Base-by-base conservation (phyloP, 2,888 invertebrate species). In the Vanessa cardui region DNA sequence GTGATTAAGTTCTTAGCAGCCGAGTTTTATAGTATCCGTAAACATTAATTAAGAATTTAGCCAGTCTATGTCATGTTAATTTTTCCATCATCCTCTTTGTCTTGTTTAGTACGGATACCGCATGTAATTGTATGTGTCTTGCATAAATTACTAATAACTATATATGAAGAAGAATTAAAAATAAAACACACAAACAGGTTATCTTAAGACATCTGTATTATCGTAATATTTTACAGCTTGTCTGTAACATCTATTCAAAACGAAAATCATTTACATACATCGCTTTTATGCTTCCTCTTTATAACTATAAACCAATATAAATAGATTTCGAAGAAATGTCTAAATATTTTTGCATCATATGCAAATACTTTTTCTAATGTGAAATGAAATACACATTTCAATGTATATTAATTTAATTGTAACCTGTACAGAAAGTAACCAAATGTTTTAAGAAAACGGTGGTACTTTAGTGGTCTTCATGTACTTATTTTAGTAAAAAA, bases 121-220 rank as follows among this genome's bases (percentile, higher is more conserved):
- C 9, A 2, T 39, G 26, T 26, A 26, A 1, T 39, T 2, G 33
- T 39, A 12, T 12, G 39, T 4, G 9, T 9, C 8, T 1, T 47
- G 18, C 6, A n/a, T n/a, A 18, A 31, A 59, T 21, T 9, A 9
- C 12, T 2, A 7, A 2, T 39, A 47, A 31, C 16, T 31, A 20
- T 46, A n/a, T 18, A 8, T 16, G 16, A n/a, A 18, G 33, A 1
- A 18, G 16, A 18, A 52, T 59, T 52, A 47, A 18, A 62, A 77
- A 76, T 72, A 50, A 76, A 74, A 76, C 70, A 66, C 63, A 64
- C 12, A 44, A 54, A 31, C 26, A 52, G 16, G 26, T 69, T 72
- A 72, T 64, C 67, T 74, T 77, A 77, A 71, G 75, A 78, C 77
- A 75, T 78, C 62, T 80, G 78, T 80, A 80, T 79, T 81, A 58